A percentile compares a stretch with the other conserved stretches of the same genome.
These are phyloP conservation scores for Dinoponera quadriceps DNA, from an alignment of 1,140 invertebrate genomes.

Conservation along the genomic window DNA sequence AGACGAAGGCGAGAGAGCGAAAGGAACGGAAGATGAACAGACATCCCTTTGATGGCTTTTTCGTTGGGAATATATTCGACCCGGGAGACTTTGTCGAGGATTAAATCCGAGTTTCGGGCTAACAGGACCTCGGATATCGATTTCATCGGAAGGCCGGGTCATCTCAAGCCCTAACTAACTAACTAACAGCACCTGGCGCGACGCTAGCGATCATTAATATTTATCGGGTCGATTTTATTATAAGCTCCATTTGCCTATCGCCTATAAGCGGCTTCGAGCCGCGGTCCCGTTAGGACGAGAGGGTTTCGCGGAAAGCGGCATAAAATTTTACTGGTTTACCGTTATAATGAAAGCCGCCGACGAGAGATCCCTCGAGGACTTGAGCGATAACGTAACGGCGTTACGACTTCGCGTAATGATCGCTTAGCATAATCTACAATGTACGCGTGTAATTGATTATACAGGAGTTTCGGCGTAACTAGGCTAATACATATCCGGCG, in stretches of 20 bases:
- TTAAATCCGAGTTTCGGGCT: slow-evolving; percentile 27
- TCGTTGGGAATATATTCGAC: background rate
- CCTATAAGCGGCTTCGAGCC: slow-evolving; percentile 14
- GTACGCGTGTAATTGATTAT: background rate
- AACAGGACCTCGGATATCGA: slow-evolving; percentile 39
- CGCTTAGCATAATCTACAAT: slow-evolving; percentile 19
- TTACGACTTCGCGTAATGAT: slow-evolving; percentile 9
- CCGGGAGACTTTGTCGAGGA: background rate
- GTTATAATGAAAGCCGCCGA: slow-evolving; percentile 37
- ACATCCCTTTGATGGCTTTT: background rate
- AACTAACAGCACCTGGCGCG: slow-evolving; percentile 39
- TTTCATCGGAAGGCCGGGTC: slow-evolving; percentile 8
- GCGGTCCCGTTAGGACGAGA: slow-evolving; percentile 8
- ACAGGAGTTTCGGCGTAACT: background rate
- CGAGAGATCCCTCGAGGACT: slow-evolving; percentile 19
- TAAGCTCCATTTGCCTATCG: slow-evolving; percentile 43
- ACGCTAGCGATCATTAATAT: slow-evolving; percentile 50
- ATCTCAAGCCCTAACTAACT: slow-evolving; percentile 31
- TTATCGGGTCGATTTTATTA: slow-evolving; percentile 60
- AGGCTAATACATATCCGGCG: too few species aligned
- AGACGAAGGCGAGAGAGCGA: background rate
- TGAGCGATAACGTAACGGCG: slow-evolving; percentile 36
- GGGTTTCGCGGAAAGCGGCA: slow-evolving; percentile 12
- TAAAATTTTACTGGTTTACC: slow-evolving; percentile 53
- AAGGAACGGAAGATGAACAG: background rate